phyloP scores from a whole-genome alignment of 2,888 invertebrate genomes.

The Lochmaea crataegi region DNA sequence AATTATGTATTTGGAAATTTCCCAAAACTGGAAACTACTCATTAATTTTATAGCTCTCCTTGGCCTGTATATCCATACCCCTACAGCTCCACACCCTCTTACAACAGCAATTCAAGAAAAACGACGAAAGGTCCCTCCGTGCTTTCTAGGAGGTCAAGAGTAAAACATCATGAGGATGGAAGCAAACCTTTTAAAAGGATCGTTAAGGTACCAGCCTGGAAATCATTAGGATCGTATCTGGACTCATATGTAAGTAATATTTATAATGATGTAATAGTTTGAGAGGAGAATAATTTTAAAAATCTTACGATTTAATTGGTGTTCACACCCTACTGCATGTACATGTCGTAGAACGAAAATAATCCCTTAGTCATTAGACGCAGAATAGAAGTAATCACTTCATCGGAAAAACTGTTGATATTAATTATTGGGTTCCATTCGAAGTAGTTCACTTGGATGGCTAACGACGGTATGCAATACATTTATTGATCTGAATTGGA shows the following conservation, averaged over 20 bases:
- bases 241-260: slow-evolving; percentile 41
- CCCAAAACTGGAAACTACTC: not conserved
- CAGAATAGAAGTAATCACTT: no score
- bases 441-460: slow-evolving; percentile 5
- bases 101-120: slow-evolving; percentile 7
- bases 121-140: slow-evolving; percentile 44
- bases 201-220: slow-evolving; percentile 41
- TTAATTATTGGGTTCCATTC: not conserved
- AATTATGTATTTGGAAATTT: not conserved
- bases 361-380: no score
- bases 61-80: slow-evolving; percentile 31
- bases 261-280: not conserved
- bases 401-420: not conserved
- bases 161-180: slow-evolving; percentile 57
- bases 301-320: no score
- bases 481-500: slow-evolving; percentile 8
- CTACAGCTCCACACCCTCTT: slow-evolving; percentile 22
- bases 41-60: slow-evolving; percentile 25
- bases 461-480: no score
- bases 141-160: slow-evolving; percentile 50
- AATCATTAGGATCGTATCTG: slow-evolving; percentile 41
- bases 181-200: slow-evolving; percentile 51
- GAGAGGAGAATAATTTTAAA: no score
- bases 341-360: no score
- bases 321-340: no score